Conservation (phyloP, 2,888 invertebrate genomes). For the Gari tellinella region DNA sequence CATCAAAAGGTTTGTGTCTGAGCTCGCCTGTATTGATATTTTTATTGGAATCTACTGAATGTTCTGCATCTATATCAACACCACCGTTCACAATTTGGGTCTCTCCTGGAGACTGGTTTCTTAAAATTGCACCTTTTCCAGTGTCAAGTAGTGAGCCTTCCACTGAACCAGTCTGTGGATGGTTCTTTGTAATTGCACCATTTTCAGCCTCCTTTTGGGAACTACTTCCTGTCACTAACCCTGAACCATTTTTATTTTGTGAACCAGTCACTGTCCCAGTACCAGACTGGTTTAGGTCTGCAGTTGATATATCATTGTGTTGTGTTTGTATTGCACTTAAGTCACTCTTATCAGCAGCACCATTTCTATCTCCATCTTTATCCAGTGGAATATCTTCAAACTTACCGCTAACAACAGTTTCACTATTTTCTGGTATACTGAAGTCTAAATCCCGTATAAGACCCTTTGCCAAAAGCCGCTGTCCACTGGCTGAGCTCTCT, state of each 20-base stretch:
- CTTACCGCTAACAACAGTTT: background rate
- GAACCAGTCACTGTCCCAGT: conserved; percentile 31
- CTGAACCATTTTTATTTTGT: conserved; percentile 6
- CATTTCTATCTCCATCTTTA: background rate
- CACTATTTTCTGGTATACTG: background rate
- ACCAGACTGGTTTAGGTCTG: conserved; percentile 30
- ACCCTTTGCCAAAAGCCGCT: background rate
- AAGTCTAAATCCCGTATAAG: background rate
- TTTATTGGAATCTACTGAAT: conserved; percentile 14
- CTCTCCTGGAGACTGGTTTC: conserved; percentile 8
- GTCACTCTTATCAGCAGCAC: conserved; percentile 12
- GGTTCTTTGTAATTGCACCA: background rate
- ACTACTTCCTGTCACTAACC: background rate
- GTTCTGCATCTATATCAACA: background rate
- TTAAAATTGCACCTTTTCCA: background rate
- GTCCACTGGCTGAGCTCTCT: conserved; percentile 33
- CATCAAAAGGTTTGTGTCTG: conserved; percentile 2
- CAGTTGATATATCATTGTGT: background rate
- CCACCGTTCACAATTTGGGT: conserved; percentile 4
- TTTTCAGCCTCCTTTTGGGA: background rate
- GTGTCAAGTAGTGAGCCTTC: background rate
- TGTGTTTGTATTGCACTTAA: conserved; percentile 37
- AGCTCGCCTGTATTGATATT: conserved; percentile 9
- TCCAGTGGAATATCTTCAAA: background rate
- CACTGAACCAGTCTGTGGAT: conserved; percentile 9